These are phyloP conservation scores for Tinea pellionella DNA, from an alignment of 2,888 invertebrate genomes.

Conservation along the genomic window DNA sequence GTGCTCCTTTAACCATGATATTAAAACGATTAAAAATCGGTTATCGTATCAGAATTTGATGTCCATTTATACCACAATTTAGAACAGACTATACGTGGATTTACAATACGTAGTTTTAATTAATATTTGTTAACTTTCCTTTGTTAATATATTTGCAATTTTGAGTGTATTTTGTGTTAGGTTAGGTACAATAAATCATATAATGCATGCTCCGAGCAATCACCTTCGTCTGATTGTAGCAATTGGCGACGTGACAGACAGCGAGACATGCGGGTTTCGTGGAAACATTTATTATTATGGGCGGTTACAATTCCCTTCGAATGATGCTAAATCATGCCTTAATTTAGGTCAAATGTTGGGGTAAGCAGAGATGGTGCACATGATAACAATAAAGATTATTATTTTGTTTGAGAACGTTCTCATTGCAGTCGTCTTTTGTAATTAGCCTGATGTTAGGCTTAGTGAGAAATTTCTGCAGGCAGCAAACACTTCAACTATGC, in stretches of 20 bases:
- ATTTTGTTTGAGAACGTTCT: too few species aligned
- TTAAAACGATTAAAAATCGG: background rate
- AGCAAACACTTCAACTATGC: too few species aligned
- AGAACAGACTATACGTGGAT: background rate
- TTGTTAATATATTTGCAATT: too few species aligned
- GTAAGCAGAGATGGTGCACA: too few species aligned
- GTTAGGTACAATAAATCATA: too few species aligned
- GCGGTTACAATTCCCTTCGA: background rate
- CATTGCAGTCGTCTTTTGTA: too few species aligned
- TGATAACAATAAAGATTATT: too few species aligned
- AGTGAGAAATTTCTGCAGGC: too few species aligned
- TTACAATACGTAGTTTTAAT: background rate
- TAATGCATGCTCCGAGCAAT: background rate
- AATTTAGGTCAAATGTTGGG: background rate
- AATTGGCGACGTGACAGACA: constrained; percentile 20
- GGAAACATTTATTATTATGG: constrained; percentile 17
- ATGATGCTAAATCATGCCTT: background rate
- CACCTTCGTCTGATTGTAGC: constrained; percentile 19
- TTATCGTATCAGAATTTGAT: background rate
- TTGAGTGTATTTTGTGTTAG: too few species aligned
- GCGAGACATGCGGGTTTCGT: constrained; percentile 26
- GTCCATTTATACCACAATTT: background rate
- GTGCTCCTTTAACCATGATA: too few species aligned
- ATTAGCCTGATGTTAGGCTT: too few species aligned
- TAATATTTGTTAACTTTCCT: background rate